Percentiles rank a stretch among this genome's conserved stretches.
These are phyloP conservation scores for Podilymbus podiceps DNA, from an alignment of 2,113 vertebrate genomes.

Conservation along the genomic window DNA sequence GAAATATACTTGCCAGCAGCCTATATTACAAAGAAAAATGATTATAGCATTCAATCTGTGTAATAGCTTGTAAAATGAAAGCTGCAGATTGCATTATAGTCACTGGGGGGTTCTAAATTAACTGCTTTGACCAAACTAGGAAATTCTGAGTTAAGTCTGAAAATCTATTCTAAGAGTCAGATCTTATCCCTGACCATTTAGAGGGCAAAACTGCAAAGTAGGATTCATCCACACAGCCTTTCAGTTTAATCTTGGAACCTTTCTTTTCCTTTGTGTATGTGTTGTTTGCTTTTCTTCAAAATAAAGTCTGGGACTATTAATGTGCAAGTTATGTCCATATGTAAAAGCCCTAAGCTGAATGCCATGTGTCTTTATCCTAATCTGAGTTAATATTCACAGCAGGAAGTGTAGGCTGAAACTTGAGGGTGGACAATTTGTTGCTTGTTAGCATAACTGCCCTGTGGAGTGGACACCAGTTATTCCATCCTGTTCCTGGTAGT, in stretches of 20 bases:
- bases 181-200: background rate
- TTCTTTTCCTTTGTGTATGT: background rate
- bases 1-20: background rate
- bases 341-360: background rate
- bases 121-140: background rate
- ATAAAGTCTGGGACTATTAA: background rate
- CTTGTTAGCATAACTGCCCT: background rate
- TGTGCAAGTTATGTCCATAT: background rate
- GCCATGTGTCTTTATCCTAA: background rate
- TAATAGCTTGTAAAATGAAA: constrained; percentile 1
- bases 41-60: background rate
- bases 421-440: background rate
- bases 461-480: background rate
- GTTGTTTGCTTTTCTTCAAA: background rate
- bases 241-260: background rate
- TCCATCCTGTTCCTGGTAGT: background rate
- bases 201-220: background rate
- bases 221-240: background rate
- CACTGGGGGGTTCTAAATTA: background rate
- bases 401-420: background rate
- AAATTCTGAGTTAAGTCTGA: background rate
- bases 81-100: background rate
- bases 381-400: background rate
- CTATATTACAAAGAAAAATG: background rate
- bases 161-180: background rate